Evolutionary conservation across 2,888 invertebrate genomes (phyloP), one percentile per base, ranked within the genome.

Genomic region (Odontomyia ornata): DNA sequence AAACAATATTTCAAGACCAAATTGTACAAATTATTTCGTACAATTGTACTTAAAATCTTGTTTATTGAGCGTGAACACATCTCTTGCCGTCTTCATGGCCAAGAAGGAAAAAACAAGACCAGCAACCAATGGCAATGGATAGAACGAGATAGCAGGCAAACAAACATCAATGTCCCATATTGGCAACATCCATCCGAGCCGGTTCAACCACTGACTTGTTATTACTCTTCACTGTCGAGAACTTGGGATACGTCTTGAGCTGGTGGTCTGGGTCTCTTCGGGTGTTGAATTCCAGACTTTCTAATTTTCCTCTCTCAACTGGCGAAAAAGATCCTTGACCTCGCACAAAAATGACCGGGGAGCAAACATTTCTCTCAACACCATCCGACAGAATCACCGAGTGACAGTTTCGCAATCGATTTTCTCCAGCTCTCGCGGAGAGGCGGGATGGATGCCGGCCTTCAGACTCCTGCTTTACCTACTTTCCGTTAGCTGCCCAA

Each of bases 241-340:
- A 9, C 43, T 15, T n/a, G 15, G 4, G 5, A 4, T 9, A 4
- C 52, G 13, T 52, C 5, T 4, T 15, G 9, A 52, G 52, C 5
- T 18, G 3, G 52, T n/a, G 52, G 4, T 15, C 13, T 52, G 18
- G 7, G 52, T 52, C 13, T 4, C 52, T 4, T 9, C 52, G 2
- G 43, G 52, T n/a, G 18, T n/a, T 4, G 18, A 52, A 15, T 15
- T 52, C 36, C 3, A 52, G 52, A 52, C 52, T 52, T 52, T 52
- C 13, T 13, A 52, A 4, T 4, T 52, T 52, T 18, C 15, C 52
- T 52, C 52, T 13, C 52, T 18, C 52, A 13, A 13, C 4, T 52
- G 7, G 52, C 43, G 13, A 43, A 13, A 43, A n/a, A 52, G 71
- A 71, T 71, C 71, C 71, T 71, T 71, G 71, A 71, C 71, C 71